phyloP scores from a whole-genome alignment of 2,113 vertebrate species.

The Nyctereutes procyonoides region DNA sequence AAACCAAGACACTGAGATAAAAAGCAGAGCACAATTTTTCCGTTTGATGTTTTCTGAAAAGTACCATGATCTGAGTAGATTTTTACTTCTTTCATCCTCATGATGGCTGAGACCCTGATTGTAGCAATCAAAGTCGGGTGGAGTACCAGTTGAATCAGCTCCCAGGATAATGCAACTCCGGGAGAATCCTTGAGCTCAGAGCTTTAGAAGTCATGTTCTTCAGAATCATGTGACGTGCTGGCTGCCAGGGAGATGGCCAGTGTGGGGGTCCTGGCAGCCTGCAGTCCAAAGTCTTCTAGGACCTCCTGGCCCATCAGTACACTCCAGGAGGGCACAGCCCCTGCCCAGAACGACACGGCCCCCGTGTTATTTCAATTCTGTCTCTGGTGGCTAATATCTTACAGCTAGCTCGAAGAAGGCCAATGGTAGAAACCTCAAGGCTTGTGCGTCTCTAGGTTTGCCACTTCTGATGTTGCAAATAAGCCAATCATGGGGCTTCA shows the following conservation, averaged over 20 bases:
- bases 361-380: neutral
- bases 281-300: constrained; percentile 22
- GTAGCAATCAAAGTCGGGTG: constrained; percentile 15
- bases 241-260: constrained; percentile 30
- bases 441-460: neutral
- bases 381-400: neutral
- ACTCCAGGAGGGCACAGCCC: neutral
- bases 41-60: constrained; percentile 51
- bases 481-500: neutral
- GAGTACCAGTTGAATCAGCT: neutral
- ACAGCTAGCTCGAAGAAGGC: neutral
- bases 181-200: neutral
- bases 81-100: constrained; percentile 26
- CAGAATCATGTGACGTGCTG: neutral
- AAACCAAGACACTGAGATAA: constrained; percentile 5
- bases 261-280: neutral
- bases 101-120: constrained; percentile 41
- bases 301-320: neutral
- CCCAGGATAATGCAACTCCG: neutral
- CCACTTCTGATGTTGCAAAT: neutral
- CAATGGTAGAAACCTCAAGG: neutral
- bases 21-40: neutral
- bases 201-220: neutral
- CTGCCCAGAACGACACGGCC: neutral
- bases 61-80: neutral